Evolutionary conservation across 2,888 invertebrate species (phyloP).

Genomic region (Augochlorella aurata): DNA sequence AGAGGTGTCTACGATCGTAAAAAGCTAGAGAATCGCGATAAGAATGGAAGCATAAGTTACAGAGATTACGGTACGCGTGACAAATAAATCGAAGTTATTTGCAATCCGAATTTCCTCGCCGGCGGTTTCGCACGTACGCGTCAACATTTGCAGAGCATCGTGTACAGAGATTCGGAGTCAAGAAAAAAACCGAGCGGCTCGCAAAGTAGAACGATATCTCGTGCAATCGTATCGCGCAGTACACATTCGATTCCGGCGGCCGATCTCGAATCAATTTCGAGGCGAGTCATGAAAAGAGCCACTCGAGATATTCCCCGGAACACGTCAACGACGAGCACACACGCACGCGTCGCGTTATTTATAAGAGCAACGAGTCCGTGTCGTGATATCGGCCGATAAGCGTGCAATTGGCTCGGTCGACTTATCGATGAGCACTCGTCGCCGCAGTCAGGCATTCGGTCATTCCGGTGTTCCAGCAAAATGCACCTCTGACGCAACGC

Average conservation of each 20-base stretch:
- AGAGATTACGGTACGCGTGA: background rate
- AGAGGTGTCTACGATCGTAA: background rate
- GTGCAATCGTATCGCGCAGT: background rate
- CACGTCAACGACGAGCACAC: constrained; percentile 3
- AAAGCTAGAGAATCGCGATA: background rate
- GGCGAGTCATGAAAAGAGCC: constrained; percentile 33
- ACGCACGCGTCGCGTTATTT: constrained; percentile 30
- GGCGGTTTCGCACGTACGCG: background rate
- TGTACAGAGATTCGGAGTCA: background rate
- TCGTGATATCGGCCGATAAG: constrained; percentile 49
- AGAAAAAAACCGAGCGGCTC: background rate
- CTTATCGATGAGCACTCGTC: constrained; percentile 37
- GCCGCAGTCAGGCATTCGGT: constrained; percentile 12
- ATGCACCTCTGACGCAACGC: background rate
- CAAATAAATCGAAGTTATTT: constrained; percentile 3
- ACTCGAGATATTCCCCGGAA: constrained; percentile 39
- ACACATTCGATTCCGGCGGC: constrained; percentile 12
- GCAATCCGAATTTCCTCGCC: background rate
- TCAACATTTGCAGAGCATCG: background rate
- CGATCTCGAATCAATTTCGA: constrained; percentile 40
- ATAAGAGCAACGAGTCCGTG: constrained; percentile 33
- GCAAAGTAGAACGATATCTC: background rate
- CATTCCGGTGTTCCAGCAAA: background rate
- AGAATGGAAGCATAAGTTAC: background rate
- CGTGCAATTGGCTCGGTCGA: constrained; percentile 39